Base-by-base conservation (phyloP, 2,888 invertebrate genomes). In the Ctenicera cuprea region DNA sequence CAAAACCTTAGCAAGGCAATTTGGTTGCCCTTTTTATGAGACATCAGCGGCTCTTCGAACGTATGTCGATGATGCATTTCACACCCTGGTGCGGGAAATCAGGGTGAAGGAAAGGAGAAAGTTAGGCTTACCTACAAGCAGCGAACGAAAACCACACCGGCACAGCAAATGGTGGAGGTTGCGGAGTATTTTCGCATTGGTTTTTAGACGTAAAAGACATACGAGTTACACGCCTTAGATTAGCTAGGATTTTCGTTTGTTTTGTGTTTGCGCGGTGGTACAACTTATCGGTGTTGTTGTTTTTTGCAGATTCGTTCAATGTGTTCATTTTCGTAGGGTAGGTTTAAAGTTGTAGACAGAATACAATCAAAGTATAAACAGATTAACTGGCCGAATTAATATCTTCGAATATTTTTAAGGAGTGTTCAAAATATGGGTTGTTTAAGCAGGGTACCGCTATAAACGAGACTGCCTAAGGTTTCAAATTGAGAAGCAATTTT, bases 21-120 rank as follows among this genome's bases (percentile, higher is more conserved):
- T 96, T 71, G 95, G 95, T 0, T 96, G 96, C 86, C 96, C 96
- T 11, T 97, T 97, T 88, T 96, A 94, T 84, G 97, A 97, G 88
- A 97, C 96, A 4, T 96, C 96, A 0, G 96, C 97, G 3, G 96
- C 96, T 30, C 88, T 95, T 73, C 90, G 97, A 22, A 95, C 95
- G 81, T 96, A 94, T 84, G 95, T 97, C 20, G 97, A 97, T 83
- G 97, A 97, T 84, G 94, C 95, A 22, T 97, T 97, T 87, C 95
- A 96, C 84, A 95, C 94, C n/a, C 89, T 97, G 65, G 94, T 97
- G 12, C 89, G 96, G 71, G 96, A 96, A 86, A 96, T 97, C 81
- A 90, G 97, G 1, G 90, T 90, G 63, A 92, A 94, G 80, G 95
- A 95, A 85, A 87, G 92, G 80, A 91, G 92, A 83, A 90, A 91